Evolutionary conservation across 1,140 invertebrate genomes (phyloP).

Genomic region (Drosophila insularis): DNA sequence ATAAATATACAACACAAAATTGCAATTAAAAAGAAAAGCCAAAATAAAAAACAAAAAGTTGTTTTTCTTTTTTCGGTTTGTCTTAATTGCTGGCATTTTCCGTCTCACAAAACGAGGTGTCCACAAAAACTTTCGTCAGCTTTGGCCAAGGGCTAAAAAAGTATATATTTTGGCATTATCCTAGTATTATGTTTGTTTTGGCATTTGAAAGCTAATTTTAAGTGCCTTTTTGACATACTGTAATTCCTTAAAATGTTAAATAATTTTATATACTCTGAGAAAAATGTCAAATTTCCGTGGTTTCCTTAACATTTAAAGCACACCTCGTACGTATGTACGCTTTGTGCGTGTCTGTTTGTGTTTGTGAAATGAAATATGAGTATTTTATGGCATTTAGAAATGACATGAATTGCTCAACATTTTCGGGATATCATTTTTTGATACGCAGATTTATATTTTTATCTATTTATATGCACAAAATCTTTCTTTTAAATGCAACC

Average conservation of each 20-base stretch:
- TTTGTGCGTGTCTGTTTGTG: not conserved
- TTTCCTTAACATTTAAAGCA: not conserved
- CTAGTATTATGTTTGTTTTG: too few relatives aligned
- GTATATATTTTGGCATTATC: too few relatives aligned
- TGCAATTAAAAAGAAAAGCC: slow-evolving; percentile 43
- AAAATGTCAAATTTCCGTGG: too few relatives aligned
- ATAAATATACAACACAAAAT: slow-evolving; percentile 20
- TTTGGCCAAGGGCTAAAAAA: not conserved
- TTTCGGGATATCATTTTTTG: slow-evolving; percentile 1
- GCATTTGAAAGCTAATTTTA: too few relatives aligned
- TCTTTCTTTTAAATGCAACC: not conserved
- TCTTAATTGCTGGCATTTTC: slow-evolving; percentile 9
- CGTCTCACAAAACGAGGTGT: not conserved
- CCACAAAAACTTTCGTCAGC: not conserved
- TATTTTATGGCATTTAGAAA: slow-evolving; percentile 5
- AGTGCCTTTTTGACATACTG: too few relatives aligned
- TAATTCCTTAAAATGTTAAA: too few relatives aligned
- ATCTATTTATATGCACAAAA: slow-evolving; percentile 1
- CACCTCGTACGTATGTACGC: not conserved
- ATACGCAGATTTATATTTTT: slow-evolving; percentile 9
- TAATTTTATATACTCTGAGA: too few relatives aligned
- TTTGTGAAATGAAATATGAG: slow-evolving; percentile 3
- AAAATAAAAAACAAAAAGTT: slow-evolving; percentile 21
- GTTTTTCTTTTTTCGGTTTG: slow-evolving; percentile 5
- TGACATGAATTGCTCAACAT: slow-evolving; percentile 4